Conservation (phyloP, 2,888 invertebrate genomes). For the Mimas tiliae region DNA sequence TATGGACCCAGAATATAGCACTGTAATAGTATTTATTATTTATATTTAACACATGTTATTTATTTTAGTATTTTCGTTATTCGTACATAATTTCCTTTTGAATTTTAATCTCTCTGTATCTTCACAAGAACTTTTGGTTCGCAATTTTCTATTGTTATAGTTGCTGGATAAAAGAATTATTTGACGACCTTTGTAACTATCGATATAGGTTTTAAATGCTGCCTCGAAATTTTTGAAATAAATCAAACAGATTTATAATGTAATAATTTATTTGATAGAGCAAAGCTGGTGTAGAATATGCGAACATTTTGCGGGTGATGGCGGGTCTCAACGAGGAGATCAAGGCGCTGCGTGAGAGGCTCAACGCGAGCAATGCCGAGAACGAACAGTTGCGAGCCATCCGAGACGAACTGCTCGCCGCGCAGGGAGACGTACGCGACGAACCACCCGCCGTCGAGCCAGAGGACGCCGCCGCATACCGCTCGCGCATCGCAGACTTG, state of each 20-base stretch:
- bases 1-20: too few species aligned
- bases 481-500: slow-evolving; percentile 65
- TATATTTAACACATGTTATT: too few species aligned
- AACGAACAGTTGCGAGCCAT: slow-evolving; percentile 67
- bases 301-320: slow-evolving; percentile 78
- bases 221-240: not conserved
- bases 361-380: slow-evolving; percentile 55
- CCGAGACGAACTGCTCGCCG: slow-evolving; percentile 73
- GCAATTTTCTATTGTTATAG: too few species aligned
- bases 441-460: slow-evolving; percentile 48
- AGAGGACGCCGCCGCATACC: slow-evolving; percentile 58
- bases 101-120: too few species aligned
- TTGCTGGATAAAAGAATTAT: too few species aligned
- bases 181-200: not conserved
- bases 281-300: slow-evolving; percentile 73
- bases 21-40: not conserved
- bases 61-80: too few species aligned
- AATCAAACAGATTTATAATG: not conserved
- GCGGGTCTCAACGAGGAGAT: slow-evolving; percentile 79
- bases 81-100: too few species aligned
- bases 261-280: slow-evolving; percentile 47
- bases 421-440: slow-evolving; percentile 51
- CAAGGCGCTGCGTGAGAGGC: slow-evolving; percentile 67
- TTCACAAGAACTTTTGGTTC: too few species aligned
- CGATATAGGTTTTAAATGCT: not conserved